phyloP scores from a whole-genome alignment of 2,888 invertebrate genomes.

The Myathropa florea region DNA sequence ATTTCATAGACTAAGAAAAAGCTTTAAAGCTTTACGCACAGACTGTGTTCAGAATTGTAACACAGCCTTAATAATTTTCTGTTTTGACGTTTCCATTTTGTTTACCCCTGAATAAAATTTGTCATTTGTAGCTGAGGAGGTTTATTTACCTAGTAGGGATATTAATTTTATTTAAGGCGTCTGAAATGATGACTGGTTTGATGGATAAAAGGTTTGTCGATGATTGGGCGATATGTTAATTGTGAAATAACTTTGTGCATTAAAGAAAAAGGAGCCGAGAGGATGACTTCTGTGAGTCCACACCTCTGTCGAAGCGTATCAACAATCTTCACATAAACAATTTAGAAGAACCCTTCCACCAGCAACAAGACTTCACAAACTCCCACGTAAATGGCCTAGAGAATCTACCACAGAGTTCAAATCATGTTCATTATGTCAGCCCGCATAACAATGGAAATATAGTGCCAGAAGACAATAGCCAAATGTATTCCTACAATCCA shows the following conservation, averaged over 20 bases:
- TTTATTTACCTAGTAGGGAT: slow-evolving; percentile 6
- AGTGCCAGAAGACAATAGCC: slow-evolving; percentile 53
- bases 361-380: slow-evolving; percentile 49
- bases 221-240: not conserved
- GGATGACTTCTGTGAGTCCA: slow-evolving; percentile 89
- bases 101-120: slow-evolving; percentile 42
- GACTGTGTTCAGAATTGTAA: slow-evolving; percentile 17
- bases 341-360: slow-evolving; percentile 59
- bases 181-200: slow-evolving; percentile 75
- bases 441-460: slow-evolving; percentile 47
- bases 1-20: too few species aligned
- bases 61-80: not conserved
- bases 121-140: slow-evolving; percentile 37
- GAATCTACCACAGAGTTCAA: slow-evolving; percentile 71
- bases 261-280: slow-evolving; percentile 89
- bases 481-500: slow-evolving; percentile 84
- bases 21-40: not conserved
- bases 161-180: not conserved
- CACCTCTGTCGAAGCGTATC: slow-evolving; percentile 93
- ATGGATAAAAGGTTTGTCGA: slow-evolving; percentile 75
- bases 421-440: slow-evolving; percentile 57
- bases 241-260: slow-evolving; percentile 69
- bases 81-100: slow-evolving; percentile 43
- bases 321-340: slow-evolving; percentile 92
- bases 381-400: slow-evolving; percentile 62